These are phyloP conservation scores for Tolmerus cingulatus DNA, from an alignment of 2,888 invertebrate species.

Conservation along the genomic window DNA sequence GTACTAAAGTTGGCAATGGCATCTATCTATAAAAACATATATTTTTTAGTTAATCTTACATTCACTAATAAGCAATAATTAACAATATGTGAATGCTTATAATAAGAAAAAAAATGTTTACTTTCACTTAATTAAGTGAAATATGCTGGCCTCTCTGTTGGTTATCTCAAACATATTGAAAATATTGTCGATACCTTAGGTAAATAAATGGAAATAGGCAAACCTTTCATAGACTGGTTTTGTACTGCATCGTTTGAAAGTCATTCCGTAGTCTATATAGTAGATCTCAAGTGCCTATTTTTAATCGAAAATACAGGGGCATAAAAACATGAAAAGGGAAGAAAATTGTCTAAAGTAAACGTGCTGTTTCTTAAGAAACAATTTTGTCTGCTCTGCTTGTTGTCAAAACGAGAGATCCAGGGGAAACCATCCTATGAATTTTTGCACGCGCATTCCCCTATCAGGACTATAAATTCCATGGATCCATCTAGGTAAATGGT, in stretches of 20 bases:
- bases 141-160: too few species aligned
- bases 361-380: background rate
- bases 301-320: background rate
- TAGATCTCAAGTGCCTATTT: background rate
- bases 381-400: background rate
- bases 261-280: background rate
- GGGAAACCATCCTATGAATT: background rate
- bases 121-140: too few species aligned
- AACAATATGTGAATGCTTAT: too few species aligned
- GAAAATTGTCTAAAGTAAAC: background rate
- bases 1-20: too few species aligned
- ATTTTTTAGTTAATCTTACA: too few species aligned
- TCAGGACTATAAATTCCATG: background rate
- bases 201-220: too few species aligned
- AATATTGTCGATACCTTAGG: too few species aligned
- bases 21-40: too few species aligned
- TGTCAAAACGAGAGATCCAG: background rate
- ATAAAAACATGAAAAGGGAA: background rate
- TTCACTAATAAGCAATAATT: too few species aligned
- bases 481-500: background rate
- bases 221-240: background rate
- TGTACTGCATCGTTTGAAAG: background rate
- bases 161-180: too few species aligned
- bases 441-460: background rate
- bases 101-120: too few species aligned